Evolutionary conservation across 2,113 vertebrate genomes (phyloP).

Genomic region (Sterna hirundo): DNA sequence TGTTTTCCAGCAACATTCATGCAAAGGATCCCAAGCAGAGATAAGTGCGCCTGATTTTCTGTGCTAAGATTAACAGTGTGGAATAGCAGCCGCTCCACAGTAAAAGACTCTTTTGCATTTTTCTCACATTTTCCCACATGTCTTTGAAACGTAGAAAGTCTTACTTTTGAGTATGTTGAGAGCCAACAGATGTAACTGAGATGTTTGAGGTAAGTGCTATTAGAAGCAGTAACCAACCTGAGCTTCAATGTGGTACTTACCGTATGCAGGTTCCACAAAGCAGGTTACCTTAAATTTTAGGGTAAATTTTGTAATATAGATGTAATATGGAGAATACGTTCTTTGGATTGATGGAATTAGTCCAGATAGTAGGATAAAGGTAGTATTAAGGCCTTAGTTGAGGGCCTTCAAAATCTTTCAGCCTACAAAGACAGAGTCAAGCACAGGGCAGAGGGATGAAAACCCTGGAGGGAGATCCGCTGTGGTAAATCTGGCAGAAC

Average conservation of each 20-base stretch:
- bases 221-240: neutral
- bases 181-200: neutral
- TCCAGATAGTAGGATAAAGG: neutral
- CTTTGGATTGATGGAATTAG: neutral
- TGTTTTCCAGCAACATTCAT: neutral
- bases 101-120: neutral
- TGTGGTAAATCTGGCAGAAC: neutral
- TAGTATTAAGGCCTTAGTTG: neutral
- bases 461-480: neutral
- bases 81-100: neutral
- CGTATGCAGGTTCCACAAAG: accelerated
- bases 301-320: neutral
- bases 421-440: neutral
- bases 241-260: neutral
- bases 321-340: neutral
- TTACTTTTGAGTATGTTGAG: neutral
- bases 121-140: neutral
- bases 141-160: neutral
- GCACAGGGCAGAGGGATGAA: neutral
- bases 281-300: neutral
- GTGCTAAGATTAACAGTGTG: neutral
- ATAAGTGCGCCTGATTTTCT: neutral
- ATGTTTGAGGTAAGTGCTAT: neutral
- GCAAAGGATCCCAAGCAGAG: neutral
- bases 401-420: neutral